Base-by-base conservation (phyloP, 2,797 vertebrate genomes). In the Helarctos malayanus region DNA sequence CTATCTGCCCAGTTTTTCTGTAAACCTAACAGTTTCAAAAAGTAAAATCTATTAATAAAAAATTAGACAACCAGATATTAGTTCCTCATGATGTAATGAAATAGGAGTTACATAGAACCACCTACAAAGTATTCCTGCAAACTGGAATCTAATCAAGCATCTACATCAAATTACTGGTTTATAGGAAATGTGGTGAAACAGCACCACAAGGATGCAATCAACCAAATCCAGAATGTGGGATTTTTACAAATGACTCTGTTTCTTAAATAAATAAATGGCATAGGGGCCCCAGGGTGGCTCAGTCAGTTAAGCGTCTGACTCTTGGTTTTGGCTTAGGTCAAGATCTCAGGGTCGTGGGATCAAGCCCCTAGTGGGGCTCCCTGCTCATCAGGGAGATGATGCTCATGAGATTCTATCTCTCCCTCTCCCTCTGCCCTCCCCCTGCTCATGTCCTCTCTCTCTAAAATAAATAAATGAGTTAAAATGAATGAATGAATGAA, bases 261-360 rank as follows among this genome's bases (percentile, higher is more conserved):
- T 94, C 49, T 73, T 95, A 93, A 97, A 80, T 63, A 95, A 71
- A 41, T n/a, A 65, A 65, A 65, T 32, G 61, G 29, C 14, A 18
- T 65, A 14, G 32, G 61, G 15, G 32, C 16, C 16, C 61, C 15
- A 65, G 14, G 29, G 32, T 65, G 14, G 61, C 7, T n/a, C 61
- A 65, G 13, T 65, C 61, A n/a, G 61, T n/a, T 65, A 65, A 65
- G 61, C 15, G 3, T 65, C 15, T 1, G 1, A n/a, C 61, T 65
- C 61, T 65, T 15, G 61, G 61, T 65, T 65, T 65, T 1, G 32
- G 32, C 61, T 65, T 7, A 3, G 32, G 15, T 65, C 29, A n/a
- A n/a, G 61, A 65, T 18, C 61, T 65, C 29, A 65, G 29, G 61
- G 61, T 65, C 1, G 0, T 3, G 6, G 61, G 61, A 65, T 65